Evolutionary conservation across 2,113 vertebrate species (phyloP).

Genomic region (Anoplopoma fimbria): DNA sequence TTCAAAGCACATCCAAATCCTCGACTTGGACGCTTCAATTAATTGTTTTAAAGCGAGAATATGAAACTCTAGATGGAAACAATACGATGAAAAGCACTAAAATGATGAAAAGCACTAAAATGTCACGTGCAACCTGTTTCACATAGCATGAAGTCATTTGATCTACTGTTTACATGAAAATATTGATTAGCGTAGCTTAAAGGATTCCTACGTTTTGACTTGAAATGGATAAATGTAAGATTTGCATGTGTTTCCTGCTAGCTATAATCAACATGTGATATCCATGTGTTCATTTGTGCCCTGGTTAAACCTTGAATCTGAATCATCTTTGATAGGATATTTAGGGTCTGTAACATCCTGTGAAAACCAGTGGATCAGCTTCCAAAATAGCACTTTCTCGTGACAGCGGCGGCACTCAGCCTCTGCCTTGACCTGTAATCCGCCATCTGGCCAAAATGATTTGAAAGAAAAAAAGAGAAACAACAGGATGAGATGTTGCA

Average conservation of each 20-base stretch:
- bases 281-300: not conserved
- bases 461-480: conserved; percentile 6
- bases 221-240: not conserved
- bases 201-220: not conserved
- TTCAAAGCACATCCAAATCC: not conserved
- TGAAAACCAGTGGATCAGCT: not conserved
- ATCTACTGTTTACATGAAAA: not conserved
- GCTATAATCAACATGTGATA: not conserved
- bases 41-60: not conserved
- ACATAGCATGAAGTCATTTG: not conserved
- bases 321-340: not conserved
- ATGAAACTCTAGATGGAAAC: not conserved
- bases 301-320: not conserved
- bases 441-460: conserved; percentile 48
- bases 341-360: not conserved
- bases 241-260: not conserved
- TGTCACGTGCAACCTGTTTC: not conserved
- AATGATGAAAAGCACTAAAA: not conserved
- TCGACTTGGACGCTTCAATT: not conserved
- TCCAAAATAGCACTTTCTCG: conserved; percentile 10
- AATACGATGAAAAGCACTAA: not conserved
- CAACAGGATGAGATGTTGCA: conserved; percentile 41
- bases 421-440: conserved; percentile 50
- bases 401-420: conserved; percentile 16
- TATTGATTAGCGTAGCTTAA: not conserved